Evolutionary conservation across 1,140 invertebrate species (phyloP).

Genomic region (Phortica variegata): DNA sequence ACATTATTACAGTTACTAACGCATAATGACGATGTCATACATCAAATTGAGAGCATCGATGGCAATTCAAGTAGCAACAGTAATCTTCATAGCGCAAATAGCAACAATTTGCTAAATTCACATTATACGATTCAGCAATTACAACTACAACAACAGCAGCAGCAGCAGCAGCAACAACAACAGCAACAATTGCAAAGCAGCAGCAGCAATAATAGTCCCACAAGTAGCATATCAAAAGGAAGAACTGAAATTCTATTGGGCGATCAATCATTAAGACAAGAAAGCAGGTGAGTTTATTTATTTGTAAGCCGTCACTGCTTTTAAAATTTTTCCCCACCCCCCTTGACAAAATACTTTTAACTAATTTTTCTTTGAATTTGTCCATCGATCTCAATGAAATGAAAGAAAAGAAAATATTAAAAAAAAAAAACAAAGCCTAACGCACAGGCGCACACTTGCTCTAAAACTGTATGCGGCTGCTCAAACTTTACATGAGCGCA

Average conservation of each 20-base stretch:
- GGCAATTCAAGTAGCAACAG: conserved; percentile 21
- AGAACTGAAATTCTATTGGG: conserved; percentile 56
- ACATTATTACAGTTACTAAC: conserved; percentile 55
- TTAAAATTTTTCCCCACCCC: no score
- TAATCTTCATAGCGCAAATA: conserved; percentile 8
- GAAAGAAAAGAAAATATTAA: not conserved
- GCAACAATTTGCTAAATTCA: conserved; percentile 9
- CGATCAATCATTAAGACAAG: conserved; percentile 47
- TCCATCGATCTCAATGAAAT: no score
- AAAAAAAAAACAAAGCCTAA: conserved; percentile 22
- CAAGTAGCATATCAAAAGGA: conserved; percentile 58
- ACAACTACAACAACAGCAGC: not conserved
- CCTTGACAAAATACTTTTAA: no score
- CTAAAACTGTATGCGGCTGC: conserved; percentile 2
- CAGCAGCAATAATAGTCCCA: conserved; percentile 37
- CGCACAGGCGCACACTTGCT: conserved; percentile 21
- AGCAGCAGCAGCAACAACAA: conserved; percentile 13
- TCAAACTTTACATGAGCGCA: conserved; percentile 12
- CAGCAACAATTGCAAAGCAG: conserved; percentile 18
- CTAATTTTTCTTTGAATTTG: no score
- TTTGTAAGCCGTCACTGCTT: no score
- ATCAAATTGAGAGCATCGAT: conserved; percentile 39
- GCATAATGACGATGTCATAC: conserved; percentile 41
- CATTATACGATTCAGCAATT: conserved; percentile 5
- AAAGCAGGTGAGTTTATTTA: conserved; percentile 37